These are phyloP conservation scores for Xenus cinereus DNA, from an alignment of 2,113 vertebrate species.

Conservation along the genomic window DNA sequence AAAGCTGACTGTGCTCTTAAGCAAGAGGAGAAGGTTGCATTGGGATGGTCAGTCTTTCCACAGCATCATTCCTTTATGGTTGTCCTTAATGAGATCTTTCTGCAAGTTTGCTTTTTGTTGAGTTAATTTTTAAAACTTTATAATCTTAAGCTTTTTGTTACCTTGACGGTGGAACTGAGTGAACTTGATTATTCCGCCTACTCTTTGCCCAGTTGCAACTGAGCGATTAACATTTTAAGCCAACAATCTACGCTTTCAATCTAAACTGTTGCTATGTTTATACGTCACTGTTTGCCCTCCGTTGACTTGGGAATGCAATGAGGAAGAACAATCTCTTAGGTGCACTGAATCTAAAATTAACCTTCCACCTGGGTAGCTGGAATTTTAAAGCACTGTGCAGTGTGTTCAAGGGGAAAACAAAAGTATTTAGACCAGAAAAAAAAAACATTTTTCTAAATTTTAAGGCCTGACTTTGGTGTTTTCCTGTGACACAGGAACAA, in stretches of 20 bases:
- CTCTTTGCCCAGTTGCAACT: background rate
- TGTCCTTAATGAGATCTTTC: background rate
- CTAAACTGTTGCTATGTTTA: conserved; percentile 1
- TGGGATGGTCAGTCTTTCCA: background rate
- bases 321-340: background rate
- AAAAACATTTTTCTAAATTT: background rate
- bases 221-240: background rate
- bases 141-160: background rate
- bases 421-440: background rate
- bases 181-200: background rate
- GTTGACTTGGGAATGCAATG: conserved; percentile 3
- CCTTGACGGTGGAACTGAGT: background rate
- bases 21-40: background rate
- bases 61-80: background rate
- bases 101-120: background rate
- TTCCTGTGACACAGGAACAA: background rate
- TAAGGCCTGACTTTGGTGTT: background rate
- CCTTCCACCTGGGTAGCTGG: background rate
- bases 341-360: background rate
- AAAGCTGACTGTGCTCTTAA: background rate
- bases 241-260: conserved; percentile 41
- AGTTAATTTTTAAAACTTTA: conserved; percentile 19
- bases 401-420: background rate
- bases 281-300: background rate
- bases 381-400: background rate